Evolutionary conservation across 2,888 invertebrate genomes (phyloP).

Genomic region (Papilio demoleus): DNA sequence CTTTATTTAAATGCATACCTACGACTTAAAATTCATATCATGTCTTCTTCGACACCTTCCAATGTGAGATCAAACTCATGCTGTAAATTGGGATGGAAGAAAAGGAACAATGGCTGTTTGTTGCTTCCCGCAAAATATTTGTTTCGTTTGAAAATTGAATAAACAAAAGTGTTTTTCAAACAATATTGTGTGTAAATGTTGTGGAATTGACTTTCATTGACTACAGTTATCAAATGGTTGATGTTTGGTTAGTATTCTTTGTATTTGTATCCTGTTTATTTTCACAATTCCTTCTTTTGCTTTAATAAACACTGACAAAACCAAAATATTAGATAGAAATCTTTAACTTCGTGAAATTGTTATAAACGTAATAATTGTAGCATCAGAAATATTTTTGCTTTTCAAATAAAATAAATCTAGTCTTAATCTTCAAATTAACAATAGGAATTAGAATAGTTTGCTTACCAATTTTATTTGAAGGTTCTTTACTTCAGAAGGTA

Average conservation of each 20-base stretch:
- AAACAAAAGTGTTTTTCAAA: constrained; percentile 18
- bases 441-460: too few species aligned
- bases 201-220: constrained; percentile 18
- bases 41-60: too few species aligned
- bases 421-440: too few species aligned
- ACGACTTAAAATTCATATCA: too few species aligned
- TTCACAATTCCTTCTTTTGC: constrained; percentile 1
- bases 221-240: not conserved
- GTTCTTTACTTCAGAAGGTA: too few species aligned
- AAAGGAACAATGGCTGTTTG: constrained; percentile 38
- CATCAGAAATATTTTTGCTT: too few species aligned
- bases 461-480: too few species aligned
- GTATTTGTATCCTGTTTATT: constrained; percentile 25
- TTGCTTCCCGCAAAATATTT: constrained; percentile 38
- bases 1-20: too few species aligned
- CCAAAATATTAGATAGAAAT: not conserved
- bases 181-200: constrained; percentile 16
- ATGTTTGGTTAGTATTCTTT: constrained; percentile 34
- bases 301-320: not conserved
- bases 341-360: not conserved
- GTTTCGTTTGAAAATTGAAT: constrained; percentile 27
- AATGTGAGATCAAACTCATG: too few species aligned
- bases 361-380: too few species aligned
- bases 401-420: too few species aligned
- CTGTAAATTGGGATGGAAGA: too few species aligned